phyloP scores from a whole-genome alignment of 2,797 vertebrate genomes.

The Chaetodon trifasciatus region DNA sequence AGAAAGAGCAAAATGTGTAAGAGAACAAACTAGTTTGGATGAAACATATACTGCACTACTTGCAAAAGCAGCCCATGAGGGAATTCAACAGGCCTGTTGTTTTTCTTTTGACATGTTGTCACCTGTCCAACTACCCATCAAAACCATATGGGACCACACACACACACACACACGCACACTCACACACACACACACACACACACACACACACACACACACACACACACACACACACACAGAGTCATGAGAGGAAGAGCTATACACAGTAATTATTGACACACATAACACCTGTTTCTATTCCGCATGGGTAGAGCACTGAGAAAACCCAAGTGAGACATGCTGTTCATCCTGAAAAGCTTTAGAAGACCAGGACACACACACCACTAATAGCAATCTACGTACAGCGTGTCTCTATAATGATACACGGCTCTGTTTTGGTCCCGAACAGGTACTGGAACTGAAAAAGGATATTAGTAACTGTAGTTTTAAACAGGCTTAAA shows the following conservation, averaged over 20 bases:
- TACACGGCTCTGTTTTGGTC: not conserved
- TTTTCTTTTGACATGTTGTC: conserved; percentile 68
- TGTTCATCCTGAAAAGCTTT: conserved; percentile 58
- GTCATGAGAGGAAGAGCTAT: conserved; percentile 37
- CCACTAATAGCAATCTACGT: not conserved
- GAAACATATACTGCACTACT: conserved; percentile 1
- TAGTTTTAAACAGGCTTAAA: not conserved
- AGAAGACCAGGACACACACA: conserved; percentile 25
- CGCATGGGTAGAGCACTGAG: conserved; percentile 59
- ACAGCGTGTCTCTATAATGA: not conserved
- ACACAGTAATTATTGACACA: conserved; percentile 72
- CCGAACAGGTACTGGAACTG: not conserved
- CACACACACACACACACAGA: conserved; percentile 26
- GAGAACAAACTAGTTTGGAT: conserved; percentile 25
- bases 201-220: conserved; percentile 53
- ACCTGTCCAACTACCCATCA: conserved; percentile 74
- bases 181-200: conserved; percentile 52
- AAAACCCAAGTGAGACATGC: conserved; percentile 57
- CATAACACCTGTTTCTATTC: conserved; percentile 77
- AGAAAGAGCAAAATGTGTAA: conserved; percentile 17
- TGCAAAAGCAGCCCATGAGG: conserved; percentile 24
- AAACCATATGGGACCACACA: conserved; percentile 73
- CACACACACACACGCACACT: conserved; percentile 44
- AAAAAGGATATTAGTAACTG: not conserved
- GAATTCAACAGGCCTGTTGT: conserved; percentile 46